These are phyloP conservation scores for Phyto melanocephala DNA, from an alignment of 2,888 invertebrate genomes.

Conservation along the genomic window DNA sequence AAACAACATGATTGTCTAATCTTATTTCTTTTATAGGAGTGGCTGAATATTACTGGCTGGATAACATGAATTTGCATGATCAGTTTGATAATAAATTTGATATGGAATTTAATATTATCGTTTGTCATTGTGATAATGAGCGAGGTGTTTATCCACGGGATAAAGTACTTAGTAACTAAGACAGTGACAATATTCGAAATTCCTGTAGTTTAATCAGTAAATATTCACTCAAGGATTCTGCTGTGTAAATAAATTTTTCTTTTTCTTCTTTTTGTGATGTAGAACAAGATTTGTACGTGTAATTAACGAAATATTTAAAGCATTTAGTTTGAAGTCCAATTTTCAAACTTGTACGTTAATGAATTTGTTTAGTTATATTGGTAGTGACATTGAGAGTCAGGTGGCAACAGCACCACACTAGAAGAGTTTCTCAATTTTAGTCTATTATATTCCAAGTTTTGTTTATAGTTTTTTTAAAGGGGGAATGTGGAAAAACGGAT, in stretches of 20 bases:
- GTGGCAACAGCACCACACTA: no score
- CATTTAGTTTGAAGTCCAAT: not conserved
- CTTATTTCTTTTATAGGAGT: conserved; percentile 40
- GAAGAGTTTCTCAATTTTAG: no score
- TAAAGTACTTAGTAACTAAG: not conserved
- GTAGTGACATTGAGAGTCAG: no score
- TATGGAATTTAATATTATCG: conserved; percentile 58
- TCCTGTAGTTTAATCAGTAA: not conserved
- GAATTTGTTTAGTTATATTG: no score
- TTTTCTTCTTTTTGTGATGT: not conserved
- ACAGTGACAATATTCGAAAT: not conserved
- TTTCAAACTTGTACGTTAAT: not conserved
- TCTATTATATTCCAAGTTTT: no score
- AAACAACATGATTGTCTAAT: conserved; percentile 62
- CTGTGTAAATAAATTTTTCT: not conserved
- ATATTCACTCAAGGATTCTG: not conserved
- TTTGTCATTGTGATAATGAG: conserved; percentile 47
- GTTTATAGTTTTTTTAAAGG: no score
- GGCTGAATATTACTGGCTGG: conserved; percentile 29
- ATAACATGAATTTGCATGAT: conserved; percentile 55
- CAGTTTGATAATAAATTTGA: conserved; percentile 56
- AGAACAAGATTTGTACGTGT: not conserved
- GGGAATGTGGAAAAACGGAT: no score
- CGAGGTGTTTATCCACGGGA: conserved; percentile 24
- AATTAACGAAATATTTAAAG: not conserved